These are phyloP conservation scores for Dasysyrphus tricinctus DNA, from an alignment of 2,888 invertebrate species.

Conservation along the genomic window DNA sequence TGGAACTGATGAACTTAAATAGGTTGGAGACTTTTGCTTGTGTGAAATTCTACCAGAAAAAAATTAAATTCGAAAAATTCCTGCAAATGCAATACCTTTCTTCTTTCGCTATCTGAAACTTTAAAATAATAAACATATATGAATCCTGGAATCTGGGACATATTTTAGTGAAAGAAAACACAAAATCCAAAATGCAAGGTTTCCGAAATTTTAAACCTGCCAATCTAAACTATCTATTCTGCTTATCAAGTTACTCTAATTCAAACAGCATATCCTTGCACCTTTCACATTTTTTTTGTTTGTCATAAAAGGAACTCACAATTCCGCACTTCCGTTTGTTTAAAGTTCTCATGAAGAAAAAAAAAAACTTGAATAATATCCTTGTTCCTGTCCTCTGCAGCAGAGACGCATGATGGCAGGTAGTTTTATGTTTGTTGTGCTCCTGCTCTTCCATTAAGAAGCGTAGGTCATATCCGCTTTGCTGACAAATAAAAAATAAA, in stretches of 20 bases:
- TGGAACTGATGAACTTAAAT: too few relatives aligned
- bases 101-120: too few relatives aligned
- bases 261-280: conserved; percentile 70
- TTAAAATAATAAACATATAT: too few relatives aligned
- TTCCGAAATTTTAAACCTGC: conserved; percentile 43
- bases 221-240: conserved; percentile 44
- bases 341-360: conserved; percentile 67
- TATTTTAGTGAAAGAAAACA: background rate
- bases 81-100: too few relatives aligned
- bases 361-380: conserved; percentile 63
- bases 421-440: conserved; percentile 69
- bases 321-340: conserved; percentile 75
- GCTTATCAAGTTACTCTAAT: conserved; percentile 66
- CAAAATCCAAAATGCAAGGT: background rate
- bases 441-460: conserved; percentile 51
- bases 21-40: too few relatives aligned
- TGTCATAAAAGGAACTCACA: conserved; percentile 57
- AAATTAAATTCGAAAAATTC: too few relatives aligned
- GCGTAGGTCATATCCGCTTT: conserved; percentile 72
- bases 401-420: conserved; percentile 50
- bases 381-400: conserved; percentile 48
- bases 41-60: too few relatives aligned
- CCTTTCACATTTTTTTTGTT: conserved; percentile 53
- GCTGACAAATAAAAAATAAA: conserved; percentile 53
- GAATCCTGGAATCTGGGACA: background rate